These are phyloP conservation scores for Corythucha ciliata DNA, from an alignment of 2,888 invertebrate species.

Conservation along the genomic window DNA sequence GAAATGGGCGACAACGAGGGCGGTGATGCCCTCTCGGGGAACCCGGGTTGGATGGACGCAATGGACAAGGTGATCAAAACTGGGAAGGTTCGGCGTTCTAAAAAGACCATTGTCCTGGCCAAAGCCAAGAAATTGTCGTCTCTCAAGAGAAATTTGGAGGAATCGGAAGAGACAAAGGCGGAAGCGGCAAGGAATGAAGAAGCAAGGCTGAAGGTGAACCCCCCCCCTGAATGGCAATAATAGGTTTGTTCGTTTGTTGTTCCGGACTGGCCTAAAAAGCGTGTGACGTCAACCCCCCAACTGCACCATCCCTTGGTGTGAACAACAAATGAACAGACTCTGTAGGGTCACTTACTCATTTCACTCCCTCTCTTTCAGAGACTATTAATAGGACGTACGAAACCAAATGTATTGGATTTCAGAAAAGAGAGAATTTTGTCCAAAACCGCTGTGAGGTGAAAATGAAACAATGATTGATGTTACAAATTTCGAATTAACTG, in stretches of 20 bases:
- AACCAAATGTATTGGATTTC: neutral
- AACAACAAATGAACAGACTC: no score
- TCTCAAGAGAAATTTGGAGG: neutral
- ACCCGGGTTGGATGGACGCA: neutral
- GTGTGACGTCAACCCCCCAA: no score
- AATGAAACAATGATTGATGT: neutral
- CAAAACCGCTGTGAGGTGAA: neutral
- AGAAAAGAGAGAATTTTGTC: neutral
- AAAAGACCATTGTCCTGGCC: constrained; percentile 1
- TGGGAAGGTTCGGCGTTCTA: no score
- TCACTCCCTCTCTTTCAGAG: neutral
- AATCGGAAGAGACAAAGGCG: neutral
- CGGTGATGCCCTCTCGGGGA: neutral
- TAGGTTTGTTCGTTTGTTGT: no score
- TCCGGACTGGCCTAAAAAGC: no score
- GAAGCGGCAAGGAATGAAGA: no score
- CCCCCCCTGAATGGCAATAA: no score
- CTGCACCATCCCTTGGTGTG: no score
- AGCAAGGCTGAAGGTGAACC: no score
- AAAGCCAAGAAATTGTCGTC: neutral
- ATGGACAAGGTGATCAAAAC: neutral
- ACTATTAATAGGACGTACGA: neutral
- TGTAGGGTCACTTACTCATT: no score
- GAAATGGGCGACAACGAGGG: neutral
- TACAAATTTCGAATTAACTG: neutral